Percentiles rank a stretch among this genome's conserved stretches.
These are phyloP conservation scores for Drosophila orosa DNA, from an alignment of 1,140 invertebrate species.

Conservation along the genomic window DNA sequence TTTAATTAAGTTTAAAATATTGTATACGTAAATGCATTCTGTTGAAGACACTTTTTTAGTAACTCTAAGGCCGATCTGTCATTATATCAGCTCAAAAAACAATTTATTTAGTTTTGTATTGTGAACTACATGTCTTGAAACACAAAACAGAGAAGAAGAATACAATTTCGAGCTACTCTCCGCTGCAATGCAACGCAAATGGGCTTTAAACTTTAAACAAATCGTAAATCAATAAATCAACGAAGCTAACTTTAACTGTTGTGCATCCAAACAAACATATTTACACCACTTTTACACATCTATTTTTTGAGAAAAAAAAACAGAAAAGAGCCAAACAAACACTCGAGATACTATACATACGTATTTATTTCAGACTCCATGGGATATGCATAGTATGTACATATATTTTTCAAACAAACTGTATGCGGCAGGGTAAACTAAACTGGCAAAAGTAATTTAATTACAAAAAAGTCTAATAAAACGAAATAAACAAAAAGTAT, in stretches of 20 bases:
- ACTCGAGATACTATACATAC: conserved; percentile 42
- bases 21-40: conserved; percentile 3
- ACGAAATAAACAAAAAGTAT: conserved; percentile 51
- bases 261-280: conserved; percentile 47
- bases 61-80: conserved; percentile 15
- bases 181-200: conserved; percentile 67
- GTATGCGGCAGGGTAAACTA: conserved; percentile 60
- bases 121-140: conserved; percentile 34
- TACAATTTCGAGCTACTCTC: conserved; percentile 34
- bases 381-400: conserved; percentile 46
- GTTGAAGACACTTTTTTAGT: conserved; percentile 10
- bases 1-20: background rate
- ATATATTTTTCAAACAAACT: conserved; percentile 72
- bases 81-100: conserved; percentile 41
- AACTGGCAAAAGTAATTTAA: conserved; percentile 65
- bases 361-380: conserved; percentile 38
- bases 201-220: conserved; percentile 63
- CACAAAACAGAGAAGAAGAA: conserved; percentile 12
- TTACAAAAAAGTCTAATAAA: conserved; percentile 54
- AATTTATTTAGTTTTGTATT: conserved; percentile 40
- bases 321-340: conserved; percentile 9
- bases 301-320: conserved; percentile 45
- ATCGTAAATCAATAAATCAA: conserved; percentile 62
- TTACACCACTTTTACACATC: conserved; percentile 57
- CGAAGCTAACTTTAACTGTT: conserved; percentile 65